Conservation (phyloP, 2,888 invertebrate species). For the Sphaerophoria taeniata region DNA sequence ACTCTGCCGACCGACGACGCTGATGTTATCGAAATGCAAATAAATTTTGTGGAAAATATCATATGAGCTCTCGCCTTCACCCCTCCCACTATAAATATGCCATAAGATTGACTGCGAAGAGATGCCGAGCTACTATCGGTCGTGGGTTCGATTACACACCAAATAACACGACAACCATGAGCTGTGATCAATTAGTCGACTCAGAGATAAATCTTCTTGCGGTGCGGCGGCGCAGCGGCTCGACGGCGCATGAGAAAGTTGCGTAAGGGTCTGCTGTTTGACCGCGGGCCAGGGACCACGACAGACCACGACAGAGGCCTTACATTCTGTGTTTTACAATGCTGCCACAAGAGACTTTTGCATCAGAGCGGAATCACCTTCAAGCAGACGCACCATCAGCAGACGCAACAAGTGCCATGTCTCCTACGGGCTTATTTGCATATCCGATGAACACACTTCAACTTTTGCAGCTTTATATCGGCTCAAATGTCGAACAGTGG, state of each 20-base stretch:
- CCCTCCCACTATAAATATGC: constrained; percentile 17
- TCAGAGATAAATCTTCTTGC: constrained; percentile 71
- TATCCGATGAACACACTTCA: constrained; percentile 69
- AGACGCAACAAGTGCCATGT: constrained; percentile 43
- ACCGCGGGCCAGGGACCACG: constrained; percentile 24
- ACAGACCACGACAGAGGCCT: too few species aligned
- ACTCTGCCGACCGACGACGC: too few species aligned
- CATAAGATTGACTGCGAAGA: neutral
- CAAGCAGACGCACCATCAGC: constrained; percentile 26
- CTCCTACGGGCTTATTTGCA: constrained; percentile 69
- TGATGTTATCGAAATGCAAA: constrained; percentile 72
- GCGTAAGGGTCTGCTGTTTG: constrained; percentile 68
- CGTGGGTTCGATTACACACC: constrained; percentile 74
- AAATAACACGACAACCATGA: constrained; percentile 73
- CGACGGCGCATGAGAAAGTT: constrained; percentile 72
- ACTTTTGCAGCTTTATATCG: constrained; percentile 18
- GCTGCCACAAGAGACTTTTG: constrained; percentile 23
- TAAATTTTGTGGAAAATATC: constrained; percentile 72
- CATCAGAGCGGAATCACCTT: constrained; percentile 69
- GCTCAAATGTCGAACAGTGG: too few species aligned
- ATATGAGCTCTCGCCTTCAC: constrained; percentile 49
- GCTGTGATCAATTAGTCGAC: constrained; percentile 74
- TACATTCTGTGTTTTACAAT: constrained; percentile 45
- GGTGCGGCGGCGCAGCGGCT: too few species aligned
- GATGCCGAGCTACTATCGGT: constrained; percentile 57